phyloP scores from a whole-genome alignment of 2,888 invertebrate species.

The Hydropsyche betteni region DNA sequence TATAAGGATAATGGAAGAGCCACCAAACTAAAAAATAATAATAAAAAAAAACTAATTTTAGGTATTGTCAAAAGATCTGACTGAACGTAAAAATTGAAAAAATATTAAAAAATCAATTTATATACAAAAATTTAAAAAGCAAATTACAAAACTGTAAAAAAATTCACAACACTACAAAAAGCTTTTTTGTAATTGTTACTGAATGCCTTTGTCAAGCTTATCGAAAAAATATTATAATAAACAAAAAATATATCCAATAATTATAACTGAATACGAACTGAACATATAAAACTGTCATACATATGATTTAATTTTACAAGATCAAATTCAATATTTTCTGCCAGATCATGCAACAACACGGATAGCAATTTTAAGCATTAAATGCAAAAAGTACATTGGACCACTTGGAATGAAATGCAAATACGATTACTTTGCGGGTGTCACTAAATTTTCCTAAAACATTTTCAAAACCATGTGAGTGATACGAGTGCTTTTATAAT shows the following conservation, averaged over 20 bases:
- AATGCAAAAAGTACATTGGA: not conserved
- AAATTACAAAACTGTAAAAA: not conserved
- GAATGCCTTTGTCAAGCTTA: no score
- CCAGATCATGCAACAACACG: not conserved
- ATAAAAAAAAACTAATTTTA: constrained; percentile 48
- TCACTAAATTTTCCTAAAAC: not conserved
- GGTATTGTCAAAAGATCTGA: constrained; percentile 33
- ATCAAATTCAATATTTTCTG: not conserved
- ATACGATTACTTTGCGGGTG: not conserved
- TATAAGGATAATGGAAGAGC: constrained; percentile 37
- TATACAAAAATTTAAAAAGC: constrained; percentile 25
- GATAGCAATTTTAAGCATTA: not conserved
- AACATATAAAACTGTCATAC: not conserved
- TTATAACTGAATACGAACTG: no score
- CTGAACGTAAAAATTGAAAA: constrained; percentile 45
- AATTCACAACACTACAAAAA: constrained; percentile 13
- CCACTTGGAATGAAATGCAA: not conserved
- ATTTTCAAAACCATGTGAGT: not conserved
- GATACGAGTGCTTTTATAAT: not conserved
- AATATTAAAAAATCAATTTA: constrained; percentile 53
- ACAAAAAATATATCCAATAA: no score
- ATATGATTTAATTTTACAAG: not conserved
- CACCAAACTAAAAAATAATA: constrained; percentile 37
- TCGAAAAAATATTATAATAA: no score
- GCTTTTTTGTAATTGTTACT: not conserved